Base-by-base conservation (phyloP, 2,888 invertebrate species). In the Synanthedon andrenaeformis region DNA sequence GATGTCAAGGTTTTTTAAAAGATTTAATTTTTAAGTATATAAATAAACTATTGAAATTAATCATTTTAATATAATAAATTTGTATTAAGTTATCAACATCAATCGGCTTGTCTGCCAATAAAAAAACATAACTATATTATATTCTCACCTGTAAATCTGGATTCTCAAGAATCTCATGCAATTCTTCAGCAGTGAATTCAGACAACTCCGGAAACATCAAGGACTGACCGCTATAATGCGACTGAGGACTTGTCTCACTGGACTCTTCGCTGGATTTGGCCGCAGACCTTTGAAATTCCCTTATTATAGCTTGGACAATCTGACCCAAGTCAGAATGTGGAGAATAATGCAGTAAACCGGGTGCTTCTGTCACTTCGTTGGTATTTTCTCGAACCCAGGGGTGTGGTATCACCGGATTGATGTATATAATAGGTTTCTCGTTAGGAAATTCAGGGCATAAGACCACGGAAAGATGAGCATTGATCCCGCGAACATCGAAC, bases 241-340 rank as follows among this genome's bases (percentile, higher is more conserved):
- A 69, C 48, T 77, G 77, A 0, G 82, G 81, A 53, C 82, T 83
- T 0, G 62, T 63, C 52, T 83, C 79, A 0, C 76, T 71, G 12
- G 70, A 75, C 5, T 71, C 71, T 5, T 86, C 53, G 88, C 91
- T 57, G 90, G 91, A 69, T 81, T 91, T 60, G 49, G 62, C 74
- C 0, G 79, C 80, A 11, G 74, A 59, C 65, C 91, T 89, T 74
- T 93, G 92, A 63, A 93, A 93, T 76, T 95, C 94, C 54, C 94
- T 84, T 58, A 93, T 93, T 51, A 94, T 92, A 17, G 93, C 94
- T 74, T 94, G 94, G 0, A 94, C 94, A 3, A 95, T 92, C 55
- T 94, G 89, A 0, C 94, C 94, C 59, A 95, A 86, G 78, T 95
- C 95, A 0, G 94, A 94, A 78, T 94, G 93, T 49, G 91, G 82